These are phyloP conservation scores for Catostylus mosaicus DNA, from an alignment of 30 jellyfish, hydroid and myxozoan species.

Conservation along the genomic window DNA sequence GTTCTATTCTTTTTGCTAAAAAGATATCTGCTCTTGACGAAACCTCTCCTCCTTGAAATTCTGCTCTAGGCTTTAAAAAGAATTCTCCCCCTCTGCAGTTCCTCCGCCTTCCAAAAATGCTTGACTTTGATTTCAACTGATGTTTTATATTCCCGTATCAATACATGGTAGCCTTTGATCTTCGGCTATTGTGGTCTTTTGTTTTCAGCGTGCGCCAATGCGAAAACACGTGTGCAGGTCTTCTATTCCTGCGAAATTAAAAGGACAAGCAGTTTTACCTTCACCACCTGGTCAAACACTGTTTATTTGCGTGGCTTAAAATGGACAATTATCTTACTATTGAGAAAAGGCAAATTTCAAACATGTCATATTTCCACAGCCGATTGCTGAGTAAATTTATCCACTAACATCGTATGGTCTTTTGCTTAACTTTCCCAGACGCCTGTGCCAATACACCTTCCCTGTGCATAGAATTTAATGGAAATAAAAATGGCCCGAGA, in stretches of 20 bases:
- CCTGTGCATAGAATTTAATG: neutral
- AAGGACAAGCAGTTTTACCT: neutral
- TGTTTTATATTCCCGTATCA: neutral
- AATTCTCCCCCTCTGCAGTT: too few relatives aligned
- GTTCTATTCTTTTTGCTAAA: too few relatives aligned
- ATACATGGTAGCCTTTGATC: conserved; percentile 7
- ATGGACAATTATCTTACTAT: neutral
- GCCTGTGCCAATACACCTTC: neutral
- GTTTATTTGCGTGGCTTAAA: neutral
- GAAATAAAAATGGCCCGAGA: neutral
- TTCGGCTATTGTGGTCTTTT: neutral
- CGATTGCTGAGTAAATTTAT: neutral
- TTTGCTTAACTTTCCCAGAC: neutral
- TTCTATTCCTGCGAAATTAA: neutral
- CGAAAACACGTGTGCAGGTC: conserved; percentile 64
- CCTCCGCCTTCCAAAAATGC: too few relatives aligned
- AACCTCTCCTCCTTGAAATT: too few relatives aligned
- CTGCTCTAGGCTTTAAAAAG: too few relatives aligned
- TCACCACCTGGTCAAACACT: conserved; percentile 49
- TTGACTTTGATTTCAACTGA: too few relatives aligned
- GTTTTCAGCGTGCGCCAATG: neutral
- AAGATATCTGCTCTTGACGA: too few relatives aligned
- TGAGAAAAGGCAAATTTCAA: neutral
- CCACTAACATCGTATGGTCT: neutral
- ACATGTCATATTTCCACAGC: neutral